Conservation (phyloP, 2,888 invertebrate species). For the Neoaliturus tenellus region DNA sequence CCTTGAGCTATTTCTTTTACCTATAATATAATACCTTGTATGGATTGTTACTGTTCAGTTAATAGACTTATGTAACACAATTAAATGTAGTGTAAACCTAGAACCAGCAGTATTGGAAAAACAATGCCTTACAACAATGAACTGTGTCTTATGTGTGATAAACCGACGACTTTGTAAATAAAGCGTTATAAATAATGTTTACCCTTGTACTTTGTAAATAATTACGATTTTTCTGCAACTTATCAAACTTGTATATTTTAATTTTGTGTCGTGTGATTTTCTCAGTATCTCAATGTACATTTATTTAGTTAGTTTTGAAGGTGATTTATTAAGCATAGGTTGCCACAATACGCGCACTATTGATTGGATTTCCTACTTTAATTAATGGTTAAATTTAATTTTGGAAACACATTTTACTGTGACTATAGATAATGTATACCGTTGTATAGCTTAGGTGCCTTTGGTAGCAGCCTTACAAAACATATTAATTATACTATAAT, state of each 20-base stretch:
- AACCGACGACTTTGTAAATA: background rate
- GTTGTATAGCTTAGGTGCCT: conserved; percentile 20
- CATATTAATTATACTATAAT: background rate
- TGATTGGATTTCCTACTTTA: too few relatives aligned
- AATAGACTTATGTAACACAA: too few relatives aligned
- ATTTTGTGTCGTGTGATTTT: background rate
- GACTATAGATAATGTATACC: background rate
- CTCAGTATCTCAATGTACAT: background rate
- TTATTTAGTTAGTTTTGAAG: background rate
- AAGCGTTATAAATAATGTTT: background rate
- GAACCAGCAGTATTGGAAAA: background rate
- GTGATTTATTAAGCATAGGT: too few relatives aligned
- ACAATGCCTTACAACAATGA: background rate
- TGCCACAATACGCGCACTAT: too few relatives aligned
- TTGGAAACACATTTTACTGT: background rate
- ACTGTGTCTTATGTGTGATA: conserved; percentile 30
- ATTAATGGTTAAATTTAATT: too few relatives aligned
- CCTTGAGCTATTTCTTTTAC: too few relatives aligned
- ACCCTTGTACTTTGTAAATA: background rate
- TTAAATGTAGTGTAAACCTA: too few relatives aligned
- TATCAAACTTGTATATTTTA: background rate
- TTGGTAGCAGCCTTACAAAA: background rate
- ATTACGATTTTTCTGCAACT: background rate
- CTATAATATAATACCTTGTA: too few relatives aligned
- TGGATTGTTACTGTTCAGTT: too few relatives aligned